phyloP scores from a whole-genome alignment of 2,888 invertebrate genomes.

The Diaperis boleti region DNA sequence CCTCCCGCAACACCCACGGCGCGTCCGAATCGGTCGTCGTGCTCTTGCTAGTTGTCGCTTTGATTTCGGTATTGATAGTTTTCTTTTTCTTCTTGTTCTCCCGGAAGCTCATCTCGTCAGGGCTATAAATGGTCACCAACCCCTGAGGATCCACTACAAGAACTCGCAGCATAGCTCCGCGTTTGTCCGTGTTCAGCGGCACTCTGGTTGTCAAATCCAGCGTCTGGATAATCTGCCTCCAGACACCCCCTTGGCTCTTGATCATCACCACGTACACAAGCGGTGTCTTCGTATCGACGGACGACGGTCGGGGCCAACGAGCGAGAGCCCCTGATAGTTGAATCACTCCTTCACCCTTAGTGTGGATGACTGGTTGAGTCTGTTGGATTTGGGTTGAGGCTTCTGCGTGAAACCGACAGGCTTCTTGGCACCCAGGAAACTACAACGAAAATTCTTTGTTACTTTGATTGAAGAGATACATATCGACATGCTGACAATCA shows the following conservation, averaged over 20 bases:
- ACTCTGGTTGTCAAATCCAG: constrained; percentile 74
- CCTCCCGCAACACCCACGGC: constrained; percentile 76
- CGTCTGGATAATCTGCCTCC: constrained; percentile 77
- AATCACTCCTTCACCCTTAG: constrained; percentile 77
- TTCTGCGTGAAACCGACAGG: constrained; percentile 77
- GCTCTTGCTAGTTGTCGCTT: constrained; percentile 68
- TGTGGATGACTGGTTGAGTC: constrained; percentile 78
- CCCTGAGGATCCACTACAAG: constrained; percentile 79
- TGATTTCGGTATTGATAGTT: constrained; percentile 68
- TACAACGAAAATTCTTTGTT: constrained; percentile 63
- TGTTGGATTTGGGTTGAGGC: constrained; percentile 72
- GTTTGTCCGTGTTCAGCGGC: constrained; percentile 72
- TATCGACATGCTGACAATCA: constrained; percentile 49
- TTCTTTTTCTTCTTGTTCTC: constrained; percentile 65
- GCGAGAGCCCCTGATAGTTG: constrained; percentile 74
- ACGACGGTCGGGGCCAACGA: constrained; percentile 75
- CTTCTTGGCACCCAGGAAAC: constrained; percentile 80
- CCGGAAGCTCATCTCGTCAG: constrained; percentile 71
- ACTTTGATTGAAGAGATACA: constrained; percentile 22
- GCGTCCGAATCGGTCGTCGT: constrained; percentile 67
- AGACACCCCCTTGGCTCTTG: constrained; percentile 73
- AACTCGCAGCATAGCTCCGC: constrained; percentile 74
- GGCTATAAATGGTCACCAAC: constrained; percentile 78
- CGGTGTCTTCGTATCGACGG: constrained; percentile 69
- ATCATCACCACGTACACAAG: constrained; percentile 80